Conservation (phyloP, 53 echinoderm and acorn worm species). For the Echinometra lucunter region DNA sequence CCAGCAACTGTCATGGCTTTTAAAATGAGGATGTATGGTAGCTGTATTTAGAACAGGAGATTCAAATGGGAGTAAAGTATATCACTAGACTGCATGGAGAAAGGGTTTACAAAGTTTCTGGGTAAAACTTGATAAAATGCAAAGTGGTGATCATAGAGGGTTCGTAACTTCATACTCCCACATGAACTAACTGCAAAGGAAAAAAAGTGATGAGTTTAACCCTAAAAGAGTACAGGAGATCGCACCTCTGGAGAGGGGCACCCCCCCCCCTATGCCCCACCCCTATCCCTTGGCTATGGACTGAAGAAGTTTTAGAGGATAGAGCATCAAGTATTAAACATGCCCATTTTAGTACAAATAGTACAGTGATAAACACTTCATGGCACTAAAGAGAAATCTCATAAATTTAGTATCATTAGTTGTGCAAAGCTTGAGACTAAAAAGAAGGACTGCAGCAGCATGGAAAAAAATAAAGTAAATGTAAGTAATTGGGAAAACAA, state of each 20-base stretch:
- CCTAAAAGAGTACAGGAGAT: too few relatives aligned
- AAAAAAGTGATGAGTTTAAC: not conserved
- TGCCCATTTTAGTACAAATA: too few relatives aligned
- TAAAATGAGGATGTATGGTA: conserved; percentile 23
- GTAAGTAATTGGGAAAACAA: too few relatives aligned
- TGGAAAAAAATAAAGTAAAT: too few relatives aligned
- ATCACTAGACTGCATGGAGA: not conserved
- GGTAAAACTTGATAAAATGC: not conserved
- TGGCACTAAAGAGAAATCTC: too few relatives aligned
- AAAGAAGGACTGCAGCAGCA: too few relatives aligned
- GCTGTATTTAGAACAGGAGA: not conserved
- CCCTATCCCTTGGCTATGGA: not conserved
- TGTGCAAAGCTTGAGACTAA: too few relatives aligned
- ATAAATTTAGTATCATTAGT: too few relatives aligned
- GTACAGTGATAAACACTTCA: too few relatives aligned
- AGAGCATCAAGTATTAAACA: too few relatives aligned
- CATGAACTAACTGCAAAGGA: not conserved
- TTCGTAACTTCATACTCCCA: not conserved
- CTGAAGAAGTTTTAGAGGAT: too few relatives aligned
- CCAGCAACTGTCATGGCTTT: not conserved
- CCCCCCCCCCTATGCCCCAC: not conserved
- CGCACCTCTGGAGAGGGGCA: not conserved
- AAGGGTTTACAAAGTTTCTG: not conserved
- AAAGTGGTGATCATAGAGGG: not conserved
- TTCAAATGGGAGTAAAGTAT: not conserved